Evolutionary conservation across 2,888 invertebrate genomes (phyloP), one percentile per base, ranked within the genome.

Genomic region (Netelia virgata): DNA sequence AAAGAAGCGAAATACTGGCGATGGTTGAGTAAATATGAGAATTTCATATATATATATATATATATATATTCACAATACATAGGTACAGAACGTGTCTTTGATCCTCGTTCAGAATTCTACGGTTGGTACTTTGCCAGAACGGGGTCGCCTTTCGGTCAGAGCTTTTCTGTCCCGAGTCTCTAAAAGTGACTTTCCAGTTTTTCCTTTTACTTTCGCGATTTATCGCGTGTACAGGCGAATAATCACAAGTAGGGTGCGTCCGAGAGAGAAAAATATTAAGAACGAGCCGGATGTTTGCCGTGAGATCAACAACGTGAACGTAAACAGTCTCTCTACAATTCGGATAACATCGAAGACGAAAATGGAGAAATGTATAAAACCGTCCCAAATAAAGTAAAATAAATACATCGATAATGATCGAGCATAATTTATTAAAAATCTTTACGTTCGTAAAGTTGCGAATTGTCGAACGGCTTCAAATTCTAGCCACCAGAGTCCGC

Each of bases 81-180:
- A 6, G n/a, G 23, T 28, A 11, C n/a, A 9, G 53, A 72, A 68
- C 47, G 76, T 47, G 36, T 47, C 68, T 77, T 77, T 77, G 76
- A 77, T 77, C 68, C 76, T 68, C 41, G 59, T 36, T 36, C 47
- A 43, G 68, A 68, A 77, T 68, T 68, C 68, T 18, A 41, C 23
- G 77, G 64, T 75, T 78, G 81, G 78, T 69, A 77, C 68, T 64
- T 41, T 74, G 85, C 83, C 81, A 81, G 57, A 86, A 74, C 77
- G 41, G 47, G 47, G 80, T n/a, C 59, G 23, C 47, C 66, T 57
- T 64, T 55, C 47, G 23, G 57, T 72, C 63, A 53, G 53, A 82
- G 69, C 72, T 61, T 80, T 72, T 70, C 72, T 70, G 36, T 47
- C 66, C 70, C 50, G 55, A 73, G 59, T 80, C 61, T 59, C 61